Conservation (phyloP, 2,113 vertebrate species). For the Panurus biarmicus region DNA sequence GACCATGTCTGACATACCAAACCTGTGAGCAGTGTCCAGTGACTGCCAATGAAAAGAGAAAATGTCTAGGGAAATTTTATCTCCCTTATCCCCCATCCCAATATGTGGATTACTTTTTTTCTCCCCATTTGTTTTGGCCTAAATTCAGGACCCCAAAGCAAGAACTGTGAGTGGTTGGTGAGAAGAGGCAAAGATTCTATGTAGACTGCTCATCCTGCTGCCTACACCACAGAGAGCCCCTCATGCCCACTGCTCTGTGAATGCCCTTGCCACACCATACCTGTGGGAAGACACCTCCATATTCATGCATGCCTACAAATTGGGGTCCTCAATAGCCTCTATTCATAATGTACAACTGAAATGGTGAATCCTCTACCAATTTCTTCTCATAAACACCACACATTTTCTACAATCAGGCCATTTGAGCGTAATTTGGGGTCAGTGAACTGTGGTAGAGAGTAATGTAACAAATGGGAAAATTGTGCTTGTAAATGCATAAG, state of each 20-base stretch:
- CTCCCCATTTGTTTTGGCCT: neutral
- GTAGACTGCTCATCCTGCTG: neutral
- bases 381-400: neutral
- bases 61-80: neutral
- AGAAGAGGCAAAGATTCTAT: neutral
- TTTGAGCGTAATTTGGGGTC: neutral
- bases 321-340: neutral
- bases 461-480: neutral
- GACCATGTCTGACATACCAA: neutral
- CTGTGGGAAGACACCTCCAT: neutral
- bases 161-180: neutral
- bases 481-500: neutral
- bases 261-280: neutral
- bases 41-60: conserved; percentile 17
- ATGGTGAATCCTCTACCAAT: neutral
- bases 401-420: neutral
- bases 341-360: neutral
- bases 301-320: neutral
- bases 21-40: neutral
- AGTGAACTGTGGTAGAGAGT: neutral
- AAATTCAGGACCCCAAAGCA: neutral
- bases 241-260: neutral
- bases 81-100: neutral
- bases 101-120: neutral
- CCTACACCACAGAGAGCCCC: neutral